Conservation (phyloP, 2,113 vertebrate genomes). For the Rhinopomastus cyanomelas region DNA sequence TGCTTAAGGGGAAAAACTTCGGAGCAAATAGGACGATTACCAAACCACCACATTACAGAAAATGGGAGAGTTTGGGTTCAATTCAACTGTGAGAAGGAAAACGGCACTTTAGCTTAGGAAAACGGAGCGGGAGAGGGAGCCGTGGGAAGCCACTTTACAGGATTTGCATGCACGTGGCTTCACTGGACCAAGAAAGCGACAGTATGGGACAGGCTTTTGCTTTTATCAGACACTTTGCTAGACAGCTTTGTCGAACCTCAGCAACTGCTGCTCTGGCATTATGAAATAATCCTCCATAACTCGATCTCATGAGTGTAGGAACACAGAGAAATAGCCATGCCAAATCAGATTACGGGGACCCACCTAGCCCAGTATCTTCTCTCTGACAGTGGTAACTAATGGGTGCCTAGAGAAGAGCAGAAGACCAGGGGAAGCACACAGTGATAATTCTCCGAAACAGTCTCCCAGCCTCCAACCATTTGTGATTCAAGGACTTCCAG, state of each 20-base stretch:
- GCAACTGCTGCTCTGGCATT: slow-evolving; percentile 55
- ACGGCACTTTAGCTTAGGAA: slow-evolving; percentile 49
- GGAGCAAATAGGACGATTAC: slow-evolving; percentile 11
- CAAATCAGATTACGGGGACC: slow-evolving; percentile 67
- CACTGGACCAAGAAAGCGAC: slow-evolving; percentile 69
- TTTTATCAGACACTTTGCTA: slow-evolving; percentile 67
- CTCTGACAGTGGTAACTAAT: slow-evolving; percentile 57
- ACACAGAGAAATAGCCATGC: slow-evolving; percentile 71
- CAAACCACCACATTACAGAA: slow-evolving; percentile 49
- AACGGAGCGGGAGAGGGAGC: slow-evolving; percentile 29
- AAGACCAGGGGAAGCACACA: slow-evolving; percentile 55
- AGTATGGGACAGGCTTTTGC: slow-evolving; percentile 66
- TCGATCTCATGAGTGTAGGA: slow-evolving; percentile 56
- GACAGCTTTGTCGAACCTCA: slow-evolving; percentile 59
- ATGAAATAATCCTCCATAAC: slow-evolving; percentile 64
- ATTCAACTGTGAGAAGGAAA: slow-evolving; percentile 53
- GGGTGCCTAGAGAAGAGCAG: slow-evolving; percentile 33
- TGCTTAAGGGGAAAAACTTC: slow-evolving; percentile 50
- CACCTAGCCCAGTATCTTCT: slow-evolving; percentile 57
- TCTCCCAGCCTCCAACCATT: slow-evolving; percentile 46
- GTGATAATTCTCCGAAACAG: slow-evolving; percentile 48
- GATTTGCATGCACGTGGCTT: slow-evolving; percentile 38
- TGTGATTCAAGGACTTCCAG: slow-evolving; percentile 52
- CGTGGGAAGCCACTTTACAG: slow-evolving; percentile 23
- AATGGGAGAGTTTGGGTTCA: slow-evolving; percentile 31